phyloP scores from a whole-genome alignment of 1,140 invertebrate genomes.

The Nephotettix cincticeps region DNA sequence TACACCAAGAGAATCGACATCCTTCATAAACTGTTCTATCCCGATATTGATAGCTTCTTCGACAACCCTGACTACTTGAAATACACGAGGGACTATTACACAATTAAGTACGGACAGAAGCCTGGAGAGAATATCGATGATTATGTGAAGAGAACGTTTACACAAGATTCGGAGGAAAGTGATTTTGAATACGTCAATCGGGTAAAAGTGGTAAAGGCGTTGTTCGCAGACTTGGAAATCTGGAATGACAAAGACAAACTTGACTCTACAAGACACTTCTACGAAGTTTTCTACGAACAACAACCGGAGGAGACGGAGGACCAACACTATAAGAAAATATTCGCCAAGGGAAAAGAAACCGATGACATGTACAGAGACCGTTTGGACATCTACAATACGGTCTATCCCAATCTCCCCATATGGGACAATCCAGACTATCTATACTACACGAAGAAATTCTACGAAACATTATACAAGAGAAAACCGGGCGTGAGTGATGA shows the following conservation, averaged over 20 bases:
- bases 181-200: background rate
- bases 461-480: background rate
- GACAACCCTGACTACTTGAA: background rate
- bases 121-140: background rate
- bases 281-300: slow-evolving; percentile 5
- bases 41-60: background rate
- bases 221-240: background rate
- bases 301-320: background rate
- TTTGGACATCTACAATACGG: background rate
- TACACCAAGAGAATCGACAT: background rate
- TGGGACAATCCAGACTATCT: slow-evolving; percentile 15
- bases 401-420: background rate
- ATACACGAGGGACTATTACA: slow-evolving; percentile 6
- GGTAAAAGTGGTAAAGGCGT: background rate
- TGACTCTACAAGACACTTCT: background rate
- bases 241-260: slow-evolving; percentile 4
- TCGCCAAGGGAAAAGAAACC: background rate
- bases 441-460: slow-evolving; percentile 2
- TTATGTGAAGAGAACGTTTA: background rate
- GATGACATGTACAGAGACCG: background rate
- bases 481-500: background rate
- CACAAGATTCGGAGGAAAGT: background rate
- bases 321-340: slow-evolving; percentile 1
- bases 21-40: background rate
- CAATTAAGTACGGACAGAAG: slow-evolving; percentile 1